Evolutionary conservation across 2,797 vertebrate species (phyloP), one percentile per base, ranked within the genome.

Genomic region (Thaleichthys pacificus): DNA sequence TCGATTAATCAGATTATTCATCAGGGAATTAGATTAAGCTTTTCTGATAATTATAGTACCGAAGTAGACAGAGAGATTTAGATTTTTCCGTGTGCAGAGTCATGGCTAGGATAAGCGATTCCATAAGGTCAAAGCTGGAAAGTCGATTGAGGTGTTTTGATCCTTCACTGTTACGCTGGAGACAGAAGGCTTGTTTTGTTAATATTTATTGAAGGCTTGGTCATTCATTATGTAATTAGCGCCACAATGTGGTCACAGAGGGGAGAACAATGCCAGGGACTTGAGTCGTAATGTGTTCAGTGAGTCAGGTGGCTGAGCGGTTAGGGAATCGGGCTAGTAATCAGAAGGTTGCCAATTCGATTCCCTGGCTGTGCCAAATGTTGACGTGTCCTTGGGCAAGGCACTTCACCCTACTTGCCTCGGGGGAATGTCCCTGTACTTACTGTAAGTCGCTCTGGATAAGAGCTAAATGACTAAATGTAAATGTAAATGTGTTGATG

Each of bases 1-100:
- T 49, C 58, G 32, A 67, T 69, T 61, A 66, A 73, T 73, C 66
- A 65, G 66, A 77, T 77, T 72, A 73, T 73, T 14, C 32, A 19
- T 32, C 12, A 19, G 21, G 61, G 70, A 73, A 73, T 73, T 73
- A 30, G 38, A 61, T 66, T 73, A 54, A n/a, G 0, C 12, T 72
- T 69, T 65, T 72, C 67, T 49, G 32, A 56, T 70, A 38, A 60
- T 66, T 67, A 69, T 42, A 69, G 42, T 4, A 61, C 26, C 42
- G 56, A 24, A 73, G 67, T 70, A 7, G 6, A 30, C 12, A 30
- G 35, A 8, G n/a, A 22, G 38, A 66, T 42, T 42, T 66, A 19
- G 30, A 17, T 62, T 62, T 15, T 32, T 62, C 17, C 54, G 70
- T 58, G 56, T 64, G 71, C 61, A 73, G 21, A 73, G 21, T 69